Evolutionary conservation across 2,888 invertebrate genomes (phyloP).

Genomic region (Marasmarcha lunaedactyla): DNA sequence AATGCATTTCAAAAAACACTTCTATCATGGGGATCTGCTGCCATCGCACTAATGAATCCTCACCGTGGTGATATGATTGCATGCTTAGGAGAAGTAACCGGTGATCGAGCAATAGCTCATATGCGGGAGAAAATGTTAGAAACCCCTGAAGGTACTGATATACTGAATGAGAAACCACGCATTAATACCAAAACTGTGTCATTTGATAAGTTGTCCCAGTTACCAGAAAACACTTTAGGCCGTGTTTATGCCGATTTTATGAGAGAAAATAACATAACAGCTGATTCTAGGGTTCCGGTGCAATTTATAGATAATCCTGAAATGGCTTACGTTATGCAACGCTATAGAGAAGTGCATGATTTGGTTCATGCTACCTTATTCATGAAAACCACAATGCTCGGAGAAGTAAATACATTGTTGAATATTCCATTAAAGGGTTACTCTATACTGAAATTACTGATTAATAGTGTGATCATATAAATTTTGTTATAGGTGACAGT

Average conservation of each 20-base stretch:
- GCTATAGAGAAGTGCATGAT: constrained; percentile 98
- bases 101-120: constrained; percentile 74
- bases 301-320: constrained; percentile 92
- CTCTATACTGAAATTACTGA: too few species aligned
- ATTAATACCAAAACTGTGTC: constrained; percentile 88
- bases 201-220: constrained; percentile 74
- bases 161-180: constrained; percentile 83
- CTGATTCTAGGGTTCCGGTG: constrained; percentile 91
- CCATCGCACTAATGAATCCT: constrained; percentile 85
- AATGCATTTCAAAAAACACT: constrained; percentile 80
- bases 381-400: constrained; percentile 95
- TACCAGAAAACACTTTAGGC: constrained; percentile 88
- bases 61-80: constrained; percentile 92
- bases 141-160: constrained; percentile 81
- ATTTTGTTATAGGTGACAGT: constrained; percentile 89
- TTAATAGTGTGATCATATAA: too few species aligned
- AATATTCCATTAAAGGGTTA: too few species aligned
- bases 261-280: constrained; percentile 86
- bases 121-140: constrained; percentile 82
- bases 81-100: constrained; percentile 93
- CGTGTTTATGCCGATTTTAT: constrained; percentile 88
- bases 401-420: constrained; percentile 61
- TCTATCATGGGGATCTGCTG: constrained; percentile 88
- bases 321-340: constrained; percentile 95
- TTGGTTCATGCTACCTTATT: constrained; percentile 90